These are phyloP conservation scores for Agapornis canus DNA, from an alignment of 2,797 vertebrate genomes.

Conservation along the genomic window DNA sequence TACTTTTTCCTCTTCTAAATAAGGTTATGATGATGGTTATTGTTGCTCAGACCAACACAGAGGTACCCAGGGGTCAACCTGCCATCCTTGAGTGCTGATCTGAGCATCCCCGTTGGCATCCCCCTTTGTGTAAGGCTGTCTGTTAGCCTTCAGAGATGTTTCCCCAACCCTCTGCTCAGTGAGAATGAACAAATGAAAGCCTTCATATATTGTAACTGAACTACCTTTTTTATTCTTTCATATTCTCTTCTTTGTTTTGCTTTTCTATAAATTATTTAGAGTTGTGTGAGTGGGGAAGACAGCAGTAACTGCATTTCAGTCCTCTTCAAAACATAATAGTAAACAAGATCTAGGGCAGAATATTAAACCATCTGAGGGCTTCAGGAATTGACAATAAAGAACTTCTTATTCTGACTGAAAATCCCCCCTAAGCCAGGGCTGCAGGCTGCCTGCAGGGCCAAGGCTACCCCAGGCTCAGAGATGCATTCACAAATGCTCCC, in stretches of 20 bases:
- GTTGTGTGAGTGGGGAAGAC: slow-evolving; percentile 39
- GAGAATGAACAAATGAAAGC: slow-evolving; percentile 1
- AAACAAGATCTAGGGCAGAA: slow-evolving; percentile 67
- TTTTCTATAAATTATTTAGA: slow-evolving; percentile 71
- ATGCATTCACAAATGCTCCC: neutral
- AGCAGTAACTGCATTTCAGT: slow-evolving; percentile 65
- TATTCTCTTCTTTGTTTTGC: slow-evolving; percentile 41
- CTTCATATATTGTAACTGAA: neutral
- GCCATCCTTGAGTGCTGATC: rapidly evolving
- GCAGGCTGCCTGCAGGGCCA: neutral
- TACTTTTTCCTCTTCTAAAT: neutral
- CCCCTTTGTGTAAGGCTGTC: neutral
- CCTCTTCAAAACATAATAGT: slow-evolving; percentile 44
- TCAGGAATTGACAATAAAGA: slow-evolving; percentile 7
- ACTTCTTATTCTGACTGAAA: neutral
- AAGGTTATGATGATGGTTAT: neutral
- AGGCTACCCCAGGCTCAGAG: neutral
- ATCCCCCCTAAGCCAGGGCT: neutral
- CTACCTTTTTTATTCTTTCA: slow-evolving; percentile 26
- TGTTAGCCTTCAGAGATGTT: neutral
- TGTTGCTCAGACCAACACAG: rapidly evolving
- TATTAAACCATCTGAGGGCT: slow-evolving; percentile 46
- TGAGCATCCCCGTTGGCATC: neutral
- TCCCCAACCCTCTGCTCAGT: neutral
- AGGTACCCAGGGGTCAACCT: neutral